Percentiles rank a stretch among this genome's conserved stretches.
These are phyloP conservation scores for Hemibates koningsi DNA, from an alignment of 2,113 vertebrate genomes.

Conservation along the genomic window DNA sequence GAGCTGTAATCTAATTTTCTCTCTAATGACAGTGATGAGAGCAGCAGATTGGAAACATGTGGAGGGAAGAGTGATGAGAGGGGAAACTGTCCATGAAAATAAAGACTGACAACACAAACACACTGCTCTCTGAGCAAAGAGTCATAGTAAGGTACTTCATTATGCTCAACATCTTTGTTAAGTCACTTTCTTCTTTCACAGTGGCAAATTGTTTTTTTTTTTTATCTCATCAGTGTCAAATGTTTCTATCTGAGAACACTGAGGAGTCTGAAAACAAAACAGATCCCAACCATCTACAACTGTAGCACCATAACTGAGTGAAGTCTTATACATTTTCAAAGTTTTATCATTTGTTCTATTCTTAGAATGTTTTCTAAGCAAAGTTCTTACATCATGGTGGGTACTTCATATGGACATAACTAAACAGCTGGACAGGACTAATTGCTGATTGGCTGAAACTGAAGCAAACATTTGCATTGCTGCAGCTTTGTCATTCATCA, in stretches of 20 bases:
- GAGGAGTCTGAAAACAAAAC: neutral
- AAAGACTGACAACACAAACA: neutral
- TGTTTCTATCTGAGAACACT: neutral
- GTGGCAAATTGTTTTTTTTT: neutral
- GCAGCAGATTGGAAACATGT: conserved; percentile 19
- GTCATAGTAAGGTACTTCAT: neutral
- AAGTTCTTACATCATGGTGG: neutral
- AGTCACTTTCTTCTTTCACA: neutral
- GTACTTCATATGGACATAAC: neutral
- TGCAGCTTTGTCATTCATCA: neutral
- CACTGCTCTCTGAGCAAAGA: neutral
- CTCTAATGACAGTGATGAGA: neutral
- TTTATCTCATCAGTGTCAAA: neutral
- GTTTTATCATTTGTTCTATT: neutral
- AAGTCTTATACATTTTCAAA: neutral
- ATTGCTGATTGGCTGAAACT: neutral
- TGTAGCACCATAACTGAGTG: neutral
- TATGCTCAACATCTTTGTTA: neutral
- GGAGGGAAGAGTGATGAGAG: neutral
- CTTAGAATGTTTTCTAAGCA: neutral
- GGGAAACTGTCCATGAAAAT: neutral
- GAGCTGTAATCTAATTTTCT: conserved; percentile 10
- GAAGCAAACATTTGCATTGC: neutral
- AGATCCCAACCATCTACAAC: neutral
- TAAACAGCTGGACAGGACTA: neutral